Evolutionary conservation across 1,140 invertebrate genomes (phyloP).

Genomic region (Temnothorax curvispinosus): DNA sequence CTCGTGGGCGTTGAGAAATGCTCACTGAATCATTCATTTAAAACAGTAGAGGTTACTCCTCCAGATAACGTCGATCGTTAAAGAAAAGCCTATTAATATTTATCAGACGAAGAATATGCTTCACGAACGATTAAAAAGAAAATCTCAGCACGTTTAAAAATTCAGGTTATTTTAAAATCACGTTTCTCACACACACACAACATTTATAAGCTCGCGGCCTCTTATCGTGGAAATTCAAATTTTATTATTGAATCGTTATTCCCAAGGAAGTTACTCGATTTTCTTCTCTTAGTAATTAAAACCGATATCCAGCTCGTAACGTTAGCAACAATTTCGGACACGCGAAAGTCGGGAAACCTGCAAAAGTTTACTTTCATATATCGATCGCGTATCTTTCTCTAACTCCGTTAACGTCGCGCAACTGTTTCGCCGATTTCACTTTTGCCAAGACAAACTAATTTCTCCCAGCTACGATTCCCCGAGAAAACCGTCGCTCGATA

Average conservation of each 20-base stretch:
- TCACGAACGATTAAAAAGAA: background rate
- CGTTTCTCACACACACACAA: background rate
- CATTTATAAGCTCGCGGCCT: background rate
- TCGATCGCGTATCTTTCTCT: constrained; percentile 37
- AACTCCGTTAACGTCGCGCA: constrained; percentile 27
- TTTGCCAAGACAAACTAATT: constrained; percentile 58
- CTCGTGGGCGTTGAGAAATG: constrained; percentile 25
- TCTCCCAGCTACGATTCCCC: constrained; percentile 30
- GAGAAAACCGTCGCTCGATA: constrained; percentile 33
- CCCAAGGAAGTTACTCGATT: background rate
- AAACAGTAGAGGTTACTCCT: too few species aligned
- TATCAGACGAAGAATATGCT: background rate
- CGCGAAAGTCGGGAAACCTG: constrained; percentile 31
- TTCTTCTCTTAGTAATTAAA: constrained; percentile 1
- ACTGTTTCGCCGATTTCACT: constrained; percentile 58
- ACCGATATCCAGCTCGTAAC: background rate
- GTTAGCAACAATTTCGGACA: constrained; percentile 28
- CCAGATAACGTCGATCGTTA: background rate
- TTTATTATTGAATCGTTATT: background rate
- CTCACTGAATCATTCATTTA: constrained; percentile 21
- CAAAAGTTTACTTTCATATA: constrained; percentile 45
- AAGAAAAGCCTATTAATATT: background rate
- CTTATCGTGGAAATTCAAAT: background rate
- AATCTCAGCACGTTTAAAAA: background rate
- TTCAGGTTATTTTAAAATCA: background rate